phyloP scores from a whole-genome alignment of 2,888 invertebrate species.

The Craniophora ligustri region DNA sequence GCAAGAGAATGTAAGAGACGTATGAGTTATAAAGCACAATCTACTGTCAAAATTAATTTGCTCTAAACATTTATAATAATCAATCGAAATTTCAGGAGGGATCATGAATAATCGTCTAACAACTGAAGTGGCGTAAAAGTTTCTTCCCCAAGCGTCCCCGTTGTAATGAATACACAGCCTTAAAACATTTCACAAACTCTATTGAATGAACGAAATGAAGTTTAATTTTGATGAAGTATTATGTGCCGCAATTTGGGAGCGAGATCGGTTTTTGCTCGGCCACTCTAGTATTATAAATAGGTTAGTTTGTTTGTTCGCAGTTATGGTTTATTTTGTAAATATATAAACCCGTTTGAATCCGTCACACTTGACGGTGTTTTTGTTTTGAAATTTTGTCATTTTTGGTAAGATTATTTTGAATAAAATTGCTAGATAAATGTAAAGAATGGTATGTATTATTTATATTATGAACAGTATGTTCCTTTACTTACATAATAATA shows the following conservation, averaged over 20 bases:
- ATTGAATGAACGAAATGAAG: constrained; percentile 64
- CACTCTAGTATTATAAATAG: constrained; percentile 30
- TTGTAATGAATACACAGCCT: constrained; percentile 63
- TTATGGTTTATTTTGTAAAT: constrained; percentile 10
- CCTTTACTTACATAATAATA: too few species aligned
- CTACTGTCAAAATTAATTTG: constrained; percentile 64
- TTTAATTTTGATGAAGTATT: constrained; percentile 70
- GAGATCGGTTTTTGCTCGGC: constrained; percentile 45
- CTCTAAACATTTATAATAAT: constrained; percentile 77
- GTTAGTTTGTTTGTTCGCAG: constrained; percentile 37
- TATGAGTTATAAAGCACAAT: too few species aligned
- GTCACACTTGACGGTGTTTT: too few species aligned
- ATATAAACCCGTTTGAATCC: not conserved
- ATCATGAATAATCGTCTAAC: constrained; percentile 77
- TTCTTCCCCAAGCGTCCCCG: constrained; percentile 54
- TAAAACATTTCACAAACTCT: constrained; percentile 66
- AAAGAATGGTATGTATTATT: too few species aligned
- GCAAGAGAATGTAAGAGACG: too few species aligned
- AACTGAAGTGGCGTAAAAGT: constrained; percentile 64
- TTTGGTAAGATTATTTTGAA: too few species aligned
- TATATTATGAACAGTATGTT: too few species aligned
- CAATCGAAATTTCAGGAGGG: constrained; percentile 74
- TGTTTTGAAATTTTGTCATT: too few species aligned
- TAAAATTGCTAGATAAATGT: too few species aligned
- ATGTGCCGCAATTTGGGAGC: constrained; percentile 49